These are phyloP conservation scores for Okapia johnstoni DNA, from an alignment of 2,113 vertebrate species.

Conservation along the genomic window DNA sequence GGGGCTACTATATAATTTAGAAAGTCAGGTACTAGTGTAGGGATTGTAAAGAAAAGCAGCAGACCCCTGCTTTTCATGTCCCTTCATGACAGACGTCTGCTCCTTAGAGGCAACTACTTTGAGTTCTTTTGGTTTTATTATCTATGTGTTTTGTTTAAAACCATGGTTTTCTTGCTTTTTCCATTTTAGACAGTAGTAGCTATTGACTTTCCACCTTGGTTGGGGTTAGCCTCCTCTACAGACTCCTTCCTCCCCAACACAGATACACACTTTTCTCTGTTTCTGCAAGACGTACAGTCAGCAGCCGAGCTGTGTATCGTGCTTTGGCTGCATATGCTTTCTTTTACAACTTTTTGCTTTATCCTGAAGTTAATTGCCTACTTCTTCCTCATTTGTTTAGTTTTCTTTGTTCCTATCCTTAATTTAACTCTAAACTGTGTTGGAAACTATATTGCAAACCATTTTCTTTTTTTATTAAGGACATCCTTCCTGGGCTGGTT, in stretches of 20 bases:
- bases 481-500: not conserved
- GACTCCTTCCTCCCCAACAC: not conserved
- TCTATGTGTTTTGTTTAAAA: not conserved
- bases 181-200: not conserved
- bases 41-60: not conserved
- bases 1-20: not conserved
- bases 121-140: conserved; percentile 4
- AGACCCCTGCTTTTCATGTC: not conserved
- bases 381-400: not conserved
- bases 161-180: not conserved
- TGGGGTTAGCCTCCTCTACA: not conserved
- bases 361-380: not conserved
- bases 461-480: not conserved
- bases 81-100: not conserved
- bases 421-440: not conserved
- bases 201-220: not conserved
- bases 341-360: not conserved
- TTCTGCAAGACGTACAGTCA: not conserved
- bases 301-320: not conserved
- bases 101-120: not conserved
- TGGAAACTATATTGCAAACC: not conserved
- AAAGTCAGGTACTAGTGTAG: not conserved
- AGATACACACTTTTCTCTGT: not conserved
- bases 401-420: not conserved
- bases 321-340: not conserved